These are phyloP conservation scores for Rhineura floridana DNA, from an alignment of 2,113 vertebrate genomes.

Conservation along the genomic window DNA sequence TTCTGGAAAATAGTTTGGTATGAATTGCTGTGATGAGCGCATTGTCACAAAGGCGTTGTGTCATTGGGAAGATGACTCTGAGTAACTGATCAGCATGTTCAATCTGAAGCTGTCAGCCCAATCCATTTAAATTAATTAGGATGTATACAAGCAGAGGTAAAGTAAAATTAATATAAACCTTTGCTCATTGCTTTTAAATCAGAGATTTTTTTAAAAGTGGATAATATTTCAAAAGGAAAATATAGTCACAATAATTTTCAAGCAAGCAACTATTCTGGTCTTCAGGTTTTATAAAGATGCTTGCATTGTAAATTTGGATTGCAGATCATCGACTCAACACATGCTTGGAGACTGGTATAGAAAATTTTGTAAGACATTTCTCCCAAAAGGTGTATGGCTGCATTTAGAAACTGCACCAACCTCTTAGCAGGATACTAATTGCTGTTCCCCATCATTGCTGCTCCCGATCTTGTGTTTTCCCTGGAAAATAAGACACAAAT, in stretches of 20 bases:
- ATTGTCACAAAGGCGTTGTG: background rate
- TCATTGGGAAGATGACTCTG: constrained; percentile 1
- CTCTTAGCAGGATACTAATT: background rate
- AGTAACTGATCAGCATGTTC: background rate
- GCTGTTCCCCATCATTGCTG: background rate
- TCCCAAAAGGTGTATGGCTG: background rate
- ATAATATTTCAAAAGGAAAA: background rate
- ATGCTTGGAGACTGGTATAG: background rate
- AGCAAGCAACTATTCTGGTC: background rate
- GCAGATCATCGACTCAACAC: background rate
- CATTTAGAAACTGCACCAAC: background rate
- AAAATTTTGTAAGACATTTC: background rate
- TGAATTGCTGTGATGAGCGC: fast-evolving
- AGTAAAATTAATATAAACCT: background rate
- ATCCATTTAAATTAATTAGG: background rate
- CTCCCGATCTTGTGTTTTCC: background rate
- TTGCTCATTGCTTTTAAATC: background rate
- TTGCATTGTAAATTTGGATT: background rate
- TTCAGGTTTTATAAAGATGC: background rate
- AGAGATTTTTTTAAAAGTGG: background rate
- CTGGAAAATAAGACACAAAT: background rate
- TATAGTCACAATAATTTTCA: background rate
- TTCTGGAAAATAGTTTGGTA: background rate
- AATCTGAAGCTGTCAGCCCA: constrained; percentile 10
- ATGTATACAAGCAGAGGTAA: background rate